These are phyloP conservation scores for Clunio marinus DNA, from an alignment of 2,888 invertebrate genomes.

Conservation along the genomic window DNA sequence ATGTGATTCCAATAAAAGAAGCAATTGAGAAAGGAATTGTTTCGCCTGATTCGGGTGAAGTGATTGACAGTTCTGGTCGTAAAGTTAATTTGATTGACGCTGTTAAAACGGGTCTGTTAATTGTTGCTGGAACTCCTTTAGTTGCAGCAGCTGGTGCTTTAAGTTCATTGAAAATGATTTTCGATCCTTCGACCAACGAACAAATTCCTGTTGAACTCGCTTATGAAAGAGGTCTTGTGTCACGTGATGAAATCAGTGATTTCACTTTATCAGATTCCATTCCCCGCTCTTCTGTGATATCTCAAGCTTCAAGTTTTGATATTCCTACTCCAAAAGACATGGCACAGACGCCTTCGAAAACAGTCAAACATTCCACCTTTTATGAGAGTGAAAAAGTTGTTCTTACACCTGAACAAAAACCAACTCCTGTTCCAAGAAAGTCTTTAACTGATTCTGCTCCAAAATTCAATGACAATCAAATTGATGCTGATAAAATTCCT, in stretches of 20 bases:
- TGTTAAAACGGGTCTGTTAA: slow-evolving; percentile 70
- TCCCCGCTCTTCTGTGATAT: slow-evolving; percentile 18
- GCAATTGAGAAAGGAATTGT: slow-evolving; percentile 74
- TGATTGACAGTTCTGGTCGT: slow-evolving; percentile 60
- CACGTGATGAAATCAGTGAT: slow-evolving; percentile 47
- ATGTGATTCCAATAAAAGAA: slow-evolving; percentile 64
- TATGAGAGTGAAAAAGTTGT: not conserved
- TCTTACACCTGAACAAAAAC: not conserved
- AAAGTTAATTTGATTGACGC: slow-evolving; percentile 69
- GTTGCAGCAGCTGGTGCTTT: slow-evolving; percentile 66
- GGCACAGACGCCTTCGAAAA: slow-evolving; percentile 29
- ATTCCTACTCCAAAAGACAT: slow-evolving; percentile 36
- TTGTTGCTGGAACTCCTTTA: slow-evolving; percentile 70
- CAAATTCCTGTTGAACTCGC: slow-evolving; percentile 77
- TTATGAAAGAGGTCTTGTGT: slow-evolving; percentile 69
- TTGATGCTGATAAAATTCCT: not conserved
- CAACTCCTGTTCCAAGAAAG: slow-evolving; percentile 22
- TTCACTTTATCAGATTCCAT: slow-evolving; percentile 27
- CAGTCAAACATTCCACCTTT: slow-evolving; percentile 23
- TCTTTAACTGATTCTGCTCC: not conserved
- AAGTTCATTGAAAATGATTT: slow-evolving; percentile 64
- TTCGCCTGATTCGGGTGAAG: slow-evolving; percentile 65
- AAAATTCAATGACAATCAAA: not conserved
- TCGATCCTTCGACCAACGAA: slow-evolving; percentile 77
- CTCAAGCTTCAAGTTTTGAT: slow-evolving; percentile 35